Evolutionary conservation across 2,888 invertebrate genomes (phyloP).

Genomic region (Girardia tigrina): DNA sequence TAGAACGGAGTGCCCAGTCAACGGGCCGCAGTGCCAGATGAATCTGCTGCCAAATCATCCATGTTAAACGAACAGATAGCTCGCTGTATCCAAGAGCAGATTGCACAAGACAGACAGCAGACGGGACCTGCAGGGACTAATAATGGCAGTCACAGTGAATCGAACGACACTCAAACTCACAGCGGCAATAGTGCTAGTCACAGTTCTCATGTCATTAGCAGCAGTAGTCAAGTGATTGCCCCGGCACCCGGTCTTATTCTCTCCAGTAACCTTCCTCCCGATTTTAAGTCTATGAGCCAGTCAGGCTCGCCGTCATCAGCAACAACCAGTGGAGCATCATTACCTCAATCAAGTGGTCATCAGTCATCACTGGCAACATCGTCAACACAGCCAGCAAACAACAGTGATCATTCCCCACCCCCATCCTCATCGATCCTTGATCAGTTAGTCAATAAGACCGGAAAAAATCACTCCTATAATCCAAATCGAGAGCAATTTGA

Average conservation of each 20-base stretch:
- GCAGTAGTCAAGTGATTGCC: not conserved
- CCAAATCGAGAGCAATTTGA: conserved; percentile 30
- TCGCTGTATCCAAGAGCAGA: conserved; percentile 26
- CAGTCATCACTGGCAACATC: not conserved
- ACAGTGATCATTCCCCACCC: not conserved
- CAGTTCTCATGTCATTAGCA: not conserved
- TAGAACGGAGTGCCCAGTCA: not conserved
- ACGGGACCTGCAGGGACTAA: not conserved
- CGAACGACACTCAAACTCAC: no score
- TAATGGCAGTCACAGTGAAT: no score
- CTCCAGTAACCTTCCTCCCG: not conserved
- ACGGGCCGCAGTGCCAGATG: no score
- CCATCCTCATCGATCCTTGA: not conserved
- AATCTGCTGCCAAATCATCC: not conserved
- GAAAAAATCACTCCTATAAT: conserved; percentile 16
- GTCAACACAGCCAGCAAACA: not conserved
- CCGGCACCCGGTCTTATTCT: not conserved
- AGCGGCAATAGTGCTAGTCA: no score
- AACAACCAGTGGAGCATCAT: not conserved
- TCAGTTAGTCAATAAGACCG: not conserved
- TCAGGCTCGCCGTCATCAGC: no score
- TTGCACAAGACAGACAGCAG: conserved; percentile 19
- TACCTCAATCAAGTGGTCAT: not conserved
- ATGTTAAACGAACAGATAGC: conserved; percentile 24
- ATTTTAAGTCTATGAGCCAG: not conserved